Evolutionary conservation across 2,888 invertebrate genomes (phyloP), one percentile per base, ranked within the genome.

Genomic region (Andrena praecox): DNA sequence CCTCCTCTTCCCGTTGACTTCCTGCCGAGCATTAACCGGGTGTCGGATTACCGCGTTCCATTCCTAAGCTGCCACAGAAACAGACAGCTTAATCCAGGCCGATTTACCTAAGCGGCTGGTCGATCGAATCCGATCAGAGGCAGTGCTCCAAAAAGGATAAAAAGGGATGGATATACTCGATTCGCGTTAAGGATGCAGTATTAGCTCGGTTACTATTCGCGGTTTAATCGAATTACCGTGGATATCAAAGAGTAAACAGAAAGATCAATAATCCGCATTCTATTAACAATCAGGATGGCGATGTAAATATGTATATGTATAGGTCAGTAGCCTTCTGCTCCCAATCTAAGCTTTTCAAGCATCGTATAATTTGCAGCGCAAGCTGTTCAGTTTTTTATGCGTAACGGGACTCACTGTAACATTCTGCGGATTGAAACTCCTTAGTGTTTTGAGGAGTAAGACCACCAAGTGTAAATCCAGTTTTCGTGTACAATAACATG

Each of bases 1-100:
- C 73, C 77, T 80, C 73, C 52, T 82, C 64, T 64, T 68, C 72
- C 79, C 66, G 76, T 69, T 77, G 73, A 85, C 87, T 87, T 87
- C 87, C 85, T 86, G 85, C 77, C 80, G 76, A 80, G 87, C 79
- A 84, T 85, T 87, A 87, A 82, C 85, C 81, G 84, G 62, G 87
- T 85, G 85, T 87, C 87, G 81, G 87, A 85, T 87, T 87, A 87
- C 85, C 77, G 62, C 77, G 87, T 82, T 87, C 79, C 87, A 84
- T 82, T 87, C 84, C 87, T 67, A 87, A 83, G 77, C 80, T 66
- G 79, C 79, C 71, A 83, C 78, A 77, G 85, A 73, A 87, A 72
- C 73, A 73, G 77, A 72, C 83, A 79, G 75, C 71, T 82, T 80
- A 85, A 81, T 86, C 79, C 68, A 42, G 68, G 35, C 69, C 67